Evolutionary conservation across 2,113 vertebrate genomes (phyloP).

Genomic region (Cygnus buccinator): DNA sequence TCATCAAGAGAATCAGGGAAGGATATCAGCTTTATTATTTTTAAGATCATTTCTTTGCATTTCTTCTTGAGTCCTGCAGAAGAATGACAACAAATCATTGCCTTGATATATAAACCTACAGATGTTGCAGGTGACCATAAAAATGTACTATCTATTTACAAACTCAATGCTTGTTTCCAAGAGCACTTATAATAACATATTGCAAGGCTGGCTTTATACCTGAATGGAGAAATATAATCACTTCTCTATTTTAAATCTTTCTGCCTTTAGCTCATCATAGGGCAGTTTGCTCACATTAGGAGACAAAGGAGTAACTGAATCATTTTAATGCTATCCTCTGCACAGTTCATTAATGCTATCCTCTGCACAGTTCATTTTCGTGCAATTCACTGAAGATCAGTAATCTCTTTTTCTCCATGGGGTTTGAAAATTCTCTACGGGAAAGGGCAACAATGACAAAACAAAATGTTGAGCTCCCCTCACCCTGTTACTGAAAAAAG

Average conservation of each 20-base stretch:
- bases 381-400: neutral
- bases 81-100: neutral
- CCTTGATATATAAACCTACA: neutral
- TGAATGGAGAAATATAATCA: neutral
- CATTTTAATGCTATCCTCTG: neutral
- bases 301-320: neutral
- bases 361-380: neutral
- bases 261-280: neutral
- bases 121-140: neutral
- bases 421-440: neutral
- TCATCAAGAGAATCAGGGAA: neutral
- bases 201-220: neutral
- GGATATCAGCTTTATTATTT: neutral
- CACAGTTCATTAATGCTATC: neutral
- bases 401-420: neutral
- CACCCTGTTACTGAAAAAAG: neutral
- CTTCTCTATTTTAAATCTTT: neutral
- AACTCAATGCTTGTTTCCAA: neutral
- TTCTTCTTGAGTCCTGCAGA: neutral
- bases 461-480: neutral
- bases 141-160: neutral
- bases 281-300: neutral
- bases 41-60: neutral
- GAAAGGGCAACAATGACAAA: neutral
- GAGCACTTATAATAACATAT: neutral